These are phyloP conservation scores for Ptychochromis oligacanthus DNA, from an alignment of 2,113 vertebrate genomes.

Conservation along the genomic window DNA sequence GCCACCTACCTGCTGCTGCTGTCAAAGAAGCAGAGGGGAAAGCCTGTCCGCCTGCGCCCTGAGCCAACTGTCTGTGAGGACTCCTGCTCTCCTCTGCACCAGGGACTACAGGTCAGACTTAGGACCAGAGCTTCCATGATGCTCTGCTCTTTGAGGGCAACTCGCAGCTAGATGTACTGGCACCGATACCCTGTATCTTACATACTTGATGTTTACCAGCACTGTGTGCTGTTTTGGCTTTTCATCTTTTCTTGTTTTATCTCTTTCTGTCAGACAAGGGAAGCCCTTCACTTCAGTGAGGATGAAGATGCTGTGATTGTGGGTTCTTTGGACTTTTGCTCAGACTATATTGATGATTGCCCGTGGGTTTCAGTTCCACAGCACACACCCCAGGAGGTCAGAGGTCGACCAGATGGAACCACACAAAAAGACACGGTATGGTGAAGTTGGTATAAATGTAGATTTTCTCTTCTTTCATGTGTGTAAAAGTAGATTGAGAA, in stretches of 20 bases:
- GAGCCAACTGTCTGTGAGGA: constrained; percentile 30
- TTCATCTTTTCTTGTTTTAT: neutral
- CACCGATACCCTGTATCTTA: neutral
- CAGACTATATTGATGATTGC: constrained; percentile 71
- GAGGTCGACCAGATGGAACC: constrained; percentile 46
- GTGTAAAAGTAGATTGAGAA: neutral
- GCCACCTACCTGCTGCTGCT: constrained; percentile 92
- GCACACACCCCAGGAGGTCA: constrained; percentile 47
- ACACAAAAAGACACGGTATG: constrained; percentile 46
- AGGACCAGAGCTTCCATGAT: neutral
- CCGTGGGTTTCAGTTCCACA: constrained; percentile 42
- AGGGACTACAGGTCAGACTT: constrained; percentile 76
- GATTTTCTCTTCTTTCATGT: neutral
- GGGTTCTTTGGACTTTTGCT: constrained; percentile 76
- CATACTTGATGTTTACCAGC: neutral
- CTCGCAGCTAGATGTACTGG: neutral
- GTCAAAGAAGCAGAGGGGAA: constrained; percentile 88
- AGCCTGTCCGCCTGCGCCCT: constrained; percentile 79
- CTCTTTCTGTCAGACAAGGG: constrained; percentile 63
- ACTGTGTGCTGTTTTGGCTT: neutral
- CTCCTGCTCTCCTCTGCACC: constrained; percentile 49
- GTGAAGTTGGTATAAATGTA: neutral
- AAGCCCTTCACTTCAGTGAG: constrained; percentile 70
- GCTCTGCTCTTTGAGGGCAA: neutral
- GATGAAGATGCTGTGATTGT: constrained; percentile 55